Conservation (phyloP, 2,797 vertebrate genomes). For the Toxotes lorentzi region DNA sequence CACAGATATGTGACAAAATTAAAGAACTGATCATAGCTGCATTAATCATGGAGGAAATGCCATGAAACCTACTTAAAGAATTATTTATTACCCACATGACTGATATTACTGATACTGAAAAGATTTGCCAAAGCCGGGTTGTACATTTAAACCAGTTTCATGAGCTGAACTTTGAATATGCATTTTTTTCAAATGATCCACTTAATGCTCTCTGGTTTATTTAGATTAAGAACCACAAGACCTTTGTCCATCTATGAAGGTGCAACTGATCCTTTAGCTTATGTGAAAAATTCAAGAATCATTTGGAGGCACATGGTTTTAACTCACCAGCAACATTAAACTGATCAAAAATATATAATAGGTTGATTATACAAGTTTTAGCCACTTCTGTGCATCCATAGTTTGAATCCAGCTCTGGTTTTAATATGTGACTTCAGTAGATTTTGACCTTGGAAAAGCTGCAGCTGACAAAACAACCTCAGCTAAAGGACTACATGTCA, state of each 20-base stretch:
- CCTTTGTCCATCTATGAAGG: too few relatives aligned
- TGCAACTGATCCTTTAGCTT: too few relatives aligned
- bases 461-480: neutral
- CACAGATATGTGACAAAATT: constrained; percentile 14
- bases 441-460: neutral
- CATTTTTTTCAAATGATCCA: neutral
- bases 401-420: neutral
- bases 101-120: neutral
- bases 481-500: neutral
- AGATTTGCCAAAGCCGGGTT: neutral
- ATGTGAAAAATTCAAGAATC: too few relatives aligned
- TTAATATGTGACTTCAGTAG: neutral
- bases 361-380: neutral
- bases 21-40: neutral
- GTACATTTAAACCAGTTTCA: neutral
- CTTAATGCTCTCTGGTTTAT: neutral
- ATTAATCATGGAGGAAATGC: constrained; percentile 6
- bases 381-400: neutral
- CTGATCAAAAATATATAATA: neutral
- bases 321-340: too few relatives aligned
- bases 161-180: neutral
- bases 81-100: constrained; percentile 10
- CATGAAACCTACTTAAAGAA: neutral
- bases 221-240: neutral
- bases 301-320: too few relatives aligned